Evolutionary conservation across 2,888 invertebrate genomes (phyloP).

Genomic region (Chymomyza procnemis): DNA sequence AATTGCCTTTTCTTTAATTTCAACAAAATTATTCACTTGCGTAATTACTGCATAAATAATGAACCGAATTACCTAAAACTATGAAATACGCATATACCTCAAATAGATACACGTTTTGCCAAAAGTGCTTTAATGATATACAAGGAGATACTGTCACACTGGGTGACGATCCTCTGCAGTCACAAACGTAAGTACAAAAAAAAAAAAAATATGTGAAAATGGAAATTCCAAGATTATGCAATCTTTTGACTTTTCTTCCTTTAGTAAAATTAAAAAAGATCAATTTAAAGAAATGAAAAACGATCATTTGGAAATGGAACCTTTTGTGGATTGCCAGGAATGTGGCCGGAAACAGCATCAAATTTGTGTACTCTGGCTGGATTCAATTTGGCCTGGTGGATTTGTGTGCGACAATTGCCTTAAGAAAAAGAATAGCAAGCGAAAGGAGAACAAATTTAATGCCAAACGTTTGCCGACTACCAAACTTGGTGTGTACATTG

Average conservation of each 20-base stretch:
- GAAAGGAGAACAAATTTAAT: slow-evolving; percentile 97
- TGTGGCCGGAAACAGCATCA: slow-evolving; percentile 98
- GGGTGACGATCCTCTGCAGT: too few relatives aligned
- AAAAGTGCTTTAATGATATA: too few relatives aligned
- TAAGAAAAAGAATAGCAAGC: slow-evolving; percentile 81
- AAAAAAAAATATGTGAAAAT: too few relatives aligned
- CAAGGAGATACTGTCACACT: too few relatives aligned
- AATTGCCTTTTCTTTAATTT: slow-evolving; percentile 47
- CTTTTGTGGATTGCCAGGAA: slow-evolving; percentile 95
- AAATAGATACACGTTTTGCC: slow-evolving; percentile 81
- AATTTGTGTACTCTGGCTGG: slow-evolving; percentile 96
- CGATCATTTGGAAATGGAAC: slow-evolving; percentile 96
- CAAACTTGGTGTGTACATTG: slow-evolving; percentile 96
- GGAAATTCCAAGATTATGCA: too few relatives aligned
- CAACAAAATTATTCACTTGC: slow-evolving; percentile 14
- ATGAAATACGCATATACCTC: slow-evolving; percentile 79
- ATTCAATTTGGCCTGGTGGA: slow-evolving; percentile 86
- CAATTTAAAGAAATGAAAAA: slow-evolving; percentile 98
- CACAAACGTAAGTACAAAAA: too few relatives aligned
- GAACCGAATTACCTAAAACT: slow-evolving; percentile 19
- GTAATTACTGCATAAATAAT: slow-evolving; percentile 2
- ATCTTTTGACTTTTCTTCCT: too few relatives aligned
- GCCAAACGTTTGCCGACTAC: slow-evolving; percentile 95
- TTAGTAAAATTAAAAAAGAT: slow-evolving; percentile 95
- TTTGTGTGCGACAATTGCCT: slow-evolving; percentile 96